Evolutionary conservation across 2,888 invertebrate species (phyloP).

Genomic region (Athetis lepigone): DNA sequence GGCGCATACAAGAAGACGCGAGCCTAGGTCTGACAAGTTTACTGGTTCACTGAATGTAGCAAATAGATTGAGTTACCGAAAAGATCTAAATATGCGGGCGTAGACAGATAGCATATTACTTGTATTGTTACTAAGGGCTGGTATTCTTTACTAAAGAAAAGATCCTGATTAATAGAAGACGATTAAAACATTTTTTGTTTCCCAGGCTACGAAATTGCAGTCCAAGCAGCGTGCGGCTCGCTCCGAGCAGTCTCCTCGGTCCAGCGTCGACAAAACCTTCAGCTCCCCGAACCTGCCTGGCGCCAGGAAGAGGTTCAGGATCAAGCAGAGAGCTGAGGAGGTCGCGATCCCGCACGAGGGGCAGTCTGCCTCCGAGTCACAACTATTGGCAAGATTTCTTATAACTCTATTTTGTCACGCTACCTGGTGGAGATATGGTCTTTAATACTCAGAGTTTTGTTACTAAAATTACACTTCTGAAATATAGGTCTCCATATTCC

Average conservation of each 20-base stretch:
- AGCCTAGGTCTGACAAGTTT: not conserved
- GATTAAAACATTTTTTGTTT: not conserved
- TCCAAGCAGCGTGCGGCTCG: constrained; percentile 61
- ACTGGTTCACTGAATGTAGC: not conserved
- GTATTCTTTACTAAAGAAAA: no score
- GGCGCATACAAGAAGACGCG: no score
- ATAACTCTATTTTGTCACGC: no score
- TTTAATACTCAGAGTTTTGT: no score
- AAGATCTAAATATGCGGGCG: no score
- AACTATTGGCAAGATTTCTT: constrained; percentile 69
- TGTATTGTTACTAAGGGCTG: no score
- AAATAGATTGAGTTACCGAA: not conserved
- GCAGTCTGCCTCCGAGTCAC: constrained; percentile 73
- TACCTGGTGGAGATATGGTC: no score
- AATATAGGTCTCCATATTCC: no score
- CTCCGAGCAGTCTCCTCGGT: constrained; percentile 56
- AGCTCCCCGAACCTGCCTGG: constrained; percentile 70
- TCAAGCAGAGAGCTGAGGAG: constrained; percentile 36
- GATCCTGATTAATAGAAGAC: no score
- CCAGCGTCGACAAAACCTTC: constrained; percentile 65
- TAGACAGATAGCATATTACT: no score
- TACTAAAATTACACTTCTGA: no score
- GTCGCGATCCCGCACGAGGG: constrained; percentile 62
- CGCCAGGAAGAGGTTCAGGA: constrained; percentile 13
- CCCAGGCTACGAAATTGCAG: constrained; percentile 44